A percentile compares a stretch with the other conserved stretches of the same genome.
phyloP scores from a whole-genome alignment of 2,888 invertebrate genomes.

The Lycia hirtaria region DNA sequence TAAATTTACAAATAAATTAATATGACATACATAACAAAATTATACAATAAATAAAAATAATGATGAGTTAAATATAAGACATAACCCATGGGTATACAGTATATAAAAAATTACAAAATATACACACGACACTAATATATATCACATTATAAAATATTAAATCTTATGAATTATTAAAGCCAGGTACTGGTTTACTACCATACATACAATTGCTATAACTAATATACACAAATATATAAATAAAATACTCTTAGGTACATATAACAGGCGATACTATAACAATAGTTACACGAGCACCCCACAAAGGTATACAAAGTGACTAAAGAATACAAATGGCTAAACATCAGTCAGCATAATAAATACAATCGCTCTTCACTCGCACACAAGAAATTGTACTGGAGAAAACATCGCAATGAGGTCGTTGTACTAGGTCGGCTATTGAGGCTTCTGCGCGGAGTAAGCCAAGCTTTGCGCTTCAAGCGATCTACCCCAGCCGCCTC shows the following conservation, averaged over 20 bases:
- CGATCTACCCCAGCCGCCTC: slow-evolving; percentile 91
- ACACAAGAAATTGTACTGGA: slow-evolving; percentile 64
- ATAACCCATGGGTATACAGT: slow-evolving; percentile 10
- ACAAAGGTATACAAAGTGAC: slow-evolving; percentile 53
- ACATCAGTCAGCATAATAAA: slow-evolving; percentile 63
- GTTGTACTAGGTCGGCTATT: slow-evolving; percentile 70
- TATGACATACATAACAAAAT: background rate
- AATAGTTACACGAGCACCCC: slow-evolving; percentile 43
- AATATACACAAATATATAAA: slow-evolving; percentile 55
- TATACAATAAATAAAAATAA: slow-evolving; percentile 24
- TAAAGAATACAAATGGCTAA: slow-evolving; percentile 45
- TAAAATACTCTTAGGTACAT: slow-evolving; percentile 43
- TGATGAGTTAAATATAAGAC: slow-evolving; percentile 20
- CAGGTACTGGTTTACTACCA: slow-evolving; percentile 61
- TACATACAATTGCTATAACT: slow-evolving; percentile 50
- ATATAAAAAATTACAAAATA: slow-evolving; percentile 1
- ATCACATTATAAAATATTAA: slow-evolving; percentile 52
- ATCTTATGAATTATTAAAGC: slow-evolving; percentile 76
- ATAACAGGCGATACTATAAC: slow-evolving; percentile 38
- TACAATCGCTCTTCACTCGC: slow-evolving; percentile 64
- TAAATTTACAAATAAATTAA: slow-evolving; percentile 34
- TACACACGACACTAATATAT: slow-evolving; percentile 40
- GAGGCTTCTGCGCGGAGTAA: slow-evolving; percentile 91
- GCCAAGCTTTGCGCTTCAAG: slow-evolving; percentile 91
- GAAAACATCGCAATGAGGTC: slow-evolving; percentile 74